phyloP scores from a whole-genome alignment of 2,797 vertebrate genomes.

The Helicolenus hilgendorfi region DNA sequence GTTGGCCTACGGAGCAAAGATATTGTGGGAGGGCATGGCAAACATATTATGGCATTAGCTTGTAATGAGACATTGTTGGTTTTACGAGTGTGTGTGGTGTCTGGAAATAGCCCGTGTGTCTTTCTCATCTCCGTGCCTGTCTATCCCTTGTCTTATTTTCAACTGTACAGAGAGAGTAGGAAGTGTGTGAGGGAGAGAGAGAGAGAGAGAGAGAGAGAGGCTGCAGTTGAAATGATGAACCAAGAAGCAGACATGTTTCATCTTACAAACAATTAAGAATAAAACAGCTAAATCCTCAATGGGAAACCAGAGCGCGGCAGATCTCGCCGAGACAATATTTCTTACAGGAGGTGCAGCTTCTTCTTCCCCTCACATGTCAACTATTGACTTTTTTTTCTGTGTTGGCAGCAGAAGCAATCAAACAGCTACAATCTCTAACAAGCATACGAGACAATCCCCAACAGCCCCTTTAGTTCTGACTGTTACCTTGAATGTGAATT shows the following conservation, averaged over 20 bases:
- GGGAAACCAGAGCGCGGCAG: background rate
- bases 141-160: slow-evolving; percentile 35
- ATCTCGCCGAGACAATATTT: slow-evolving; percentile 16
- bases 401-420: slow-evolving; percentile 42
- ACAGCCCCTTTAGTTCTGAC: background rate
- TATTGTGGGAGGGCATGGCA: slow-evolving; percentile 63
- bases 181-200: background rate
- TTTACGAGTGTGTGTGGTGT: slow-evolving; percentile 1
- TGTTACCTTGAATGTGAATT: slow-evolving; percentile 16
- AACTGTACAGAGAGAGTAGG: background rate
- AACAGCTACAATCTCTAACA: slow-evolving; percentile 25
- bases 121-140: slow-evolving; percentile 18
- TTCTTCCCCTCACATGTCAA: slow-evolving; percentile 20
- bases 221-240: background rate
- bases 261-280: slow-evolving; percentile 43
- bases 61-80: slow-evolving; percentile 63
- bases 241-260: slow-evolving; percentile 23
- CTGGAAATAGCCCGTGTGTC: slow-evolving; percentile 39
- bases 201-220: background rate
- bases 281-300: background rate
- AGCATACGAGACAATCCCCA: slow-evolving; percentile 17
- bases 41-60: slow-evolving; percentile 58
- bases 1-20: slow-evolving; percentile 34
- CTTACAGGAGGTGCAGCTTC: slow-evolving; percentile 1
- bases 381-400: slow-evolving; percentile 42